Conservation (phyloP, 92 coral and sea anemone species). For the Blastomussa wellsi region DNA sequence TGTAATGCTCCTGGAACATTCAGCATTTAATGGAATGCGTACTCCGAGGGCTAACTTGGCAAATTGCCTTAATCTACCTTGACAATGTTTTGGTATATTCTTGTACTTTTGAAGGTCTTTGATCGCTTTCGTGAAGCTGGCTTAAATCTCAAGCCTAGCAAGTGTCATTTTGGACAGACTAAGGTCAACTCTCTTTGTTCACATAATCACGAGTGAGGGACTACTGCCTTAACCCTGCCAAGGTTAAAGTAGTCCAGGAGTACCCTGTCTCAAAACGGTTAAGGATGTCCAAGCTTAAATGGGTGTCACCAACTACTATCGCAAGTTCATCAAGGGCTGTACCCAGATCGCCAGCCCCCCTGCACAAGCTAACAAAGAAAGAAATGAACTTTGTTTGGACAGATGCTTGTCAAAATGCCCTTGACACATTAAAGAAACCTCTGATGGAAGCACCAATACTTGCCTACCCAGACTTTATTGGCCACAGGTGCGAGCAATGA, state of each 20-base stretch:
- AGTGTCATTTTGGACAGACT: conserved; percentile 33
- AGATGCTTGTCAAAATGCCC: conserved; percentile 29
- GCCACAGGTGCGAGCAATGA: conserved; percentile 34
- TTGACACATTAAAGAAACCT: conserved; percentile 38
- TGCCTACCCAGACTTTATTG: no score
- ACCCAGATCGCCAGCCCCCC: conserved; percentile 19
- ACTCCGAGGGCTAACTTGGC: conserved; percentile 1
- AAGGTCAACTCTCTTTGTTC: conserved; percentile 61
- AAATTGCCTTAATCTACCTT: not conserved
- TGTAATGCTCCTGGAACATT: not conserved
- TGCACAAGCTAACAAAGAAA: conserved; percentile 45
- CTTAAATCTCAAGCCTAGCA: conserved; percentile 42
- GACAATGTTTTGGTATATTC: conserved; percentile 29
- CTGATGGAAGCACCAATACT: conserved; percentile 33
- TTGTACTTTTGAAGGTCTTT: conserved; percentile 29
- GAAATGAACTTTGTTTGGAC: conserved; percentile 34
- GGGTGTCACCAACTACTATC: no score
- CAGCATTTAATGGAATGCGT: not conserved
- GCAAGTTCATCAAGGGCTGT: conserved; percentile 25
- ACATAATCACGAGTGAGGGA: conserved; percentile 45
- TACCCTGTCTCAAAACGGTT: conserved; percentile 41
- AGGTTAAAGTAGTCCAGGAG: conserved; percentile 43
- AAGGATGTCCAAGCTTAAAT: conserved; percentile 21
- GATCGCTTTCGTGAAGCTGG: conserved; percentile 1
- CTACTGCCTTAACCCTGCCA: conserved; percentile 54